Conservation (phyloP, 2,888 invertebrate species). For the Scrobipalpa costella region DNA sequence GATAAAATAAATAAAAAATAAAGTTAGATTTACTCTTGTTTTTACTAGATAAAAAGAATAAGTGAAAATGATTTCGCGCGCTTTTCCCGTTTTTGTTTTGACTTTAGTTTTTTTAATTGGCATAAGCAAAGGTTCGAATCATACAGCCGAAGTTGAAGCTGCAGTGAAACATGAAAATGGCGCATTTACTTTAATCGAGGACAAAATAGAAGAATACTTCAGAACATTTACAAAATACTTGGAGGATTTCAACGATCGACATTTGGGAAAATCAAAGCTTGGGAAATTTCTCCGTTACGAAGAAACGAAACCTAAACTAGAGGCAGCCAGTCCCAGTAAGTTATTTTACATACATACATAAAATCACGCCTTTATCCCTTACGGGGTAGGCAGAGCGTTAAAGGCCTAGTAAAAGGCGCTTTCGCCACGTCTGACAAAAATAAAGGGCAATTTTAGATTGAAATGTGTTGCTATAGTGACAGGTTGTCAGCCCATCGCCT, state of each 20-base stretch:
- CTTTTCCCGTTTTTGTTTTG: slow-evolving; percentile 24
- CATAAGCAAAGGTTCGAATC: not conserved
- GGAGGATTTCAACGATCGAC: slow-evolving; percentile 60
- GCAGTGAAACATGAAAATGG: slow-evolving; percentile 19
- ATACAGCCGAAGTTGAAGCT: slow-evolving; percentile 12
- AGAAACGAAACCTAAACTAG: slow-evolving; percentile 54
- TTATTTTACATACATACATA: slow-evolving; percentile 35
- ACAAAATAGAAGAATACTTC: slow-evolving; percentile 48
- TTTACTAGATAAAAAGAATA: not conserved
- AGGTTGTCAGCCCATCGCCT: no score
- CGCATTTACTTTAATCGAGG: slow-evolving; percentile 43
- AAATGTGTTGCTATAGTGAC: no score
- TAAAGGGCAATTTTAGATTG: no score
- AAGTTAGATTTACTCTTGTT: no score
- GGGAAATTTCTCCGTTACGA: slow-evolving; percentile 59
- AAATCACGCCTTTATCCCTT: no score
- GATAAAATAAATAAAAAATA: not conserved
- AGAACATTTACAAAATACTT: slow-evolving; percentile 46
- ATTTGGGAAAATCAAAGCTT: slow-evolving; percentile 54
- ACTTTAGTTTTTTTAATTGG: slow-evolving; percentile 35
- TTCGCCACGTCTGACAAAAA: no score
- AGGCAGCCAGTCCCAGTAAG: slow-evolving; percentile 45
- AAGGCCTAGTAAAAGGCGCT: no score
- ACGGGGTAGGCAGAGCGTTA: no score
- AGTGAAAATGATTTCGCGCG: slow-evolving; percentile 37